These are phyloP conservation scores for Sitophilus oryzae DNA, from an alignment of 1,140 invertebrate genomes.

Conservation along the genomic window DNA sequence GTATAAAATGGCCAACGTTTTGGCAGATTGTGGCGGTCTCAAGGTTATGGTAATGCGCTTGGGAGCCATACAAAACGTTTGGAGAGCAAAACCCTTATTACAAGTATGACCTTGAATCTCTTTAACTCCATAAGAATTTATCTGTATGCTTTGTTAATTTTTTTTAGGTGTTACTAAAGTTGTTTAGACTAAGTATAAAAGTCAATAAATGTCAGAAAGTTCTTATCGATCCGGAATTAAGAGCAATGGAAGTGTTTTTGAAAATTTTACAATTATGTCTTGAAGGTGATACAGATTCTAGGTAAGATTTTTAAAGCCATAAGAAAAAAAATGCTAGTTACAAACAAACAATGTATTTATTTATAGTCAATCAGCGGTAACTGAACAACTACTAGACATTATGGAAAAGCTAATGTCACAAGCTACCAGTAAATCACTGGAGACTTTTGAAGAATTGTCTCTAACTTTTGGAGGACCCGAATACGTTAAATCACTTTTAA, in stretches of 20 bases:
- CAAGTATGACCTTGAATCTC: slow-evolving; percentile 41
- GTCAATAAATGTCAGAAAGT: slow-evolving; percentile 65
- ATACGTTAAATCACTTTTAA: slow-evolving; percentile 74
- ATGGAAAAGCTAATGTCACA: slow-evolving; percentile 90
- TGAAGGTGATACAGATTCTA: slow-evolving; percentile 54
- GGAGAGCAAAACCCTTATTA: slow-evolving; percentile 69
- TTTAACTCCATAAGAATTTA: not conserved
- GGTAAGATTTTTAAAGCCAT: slow-evolving; percentile 2
- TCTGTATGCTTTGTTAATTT: not conserved
- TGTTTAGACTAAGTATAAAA: slow-evolving; percentile 79
- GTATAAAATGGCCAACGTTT: slow-evolving; percentile 68
- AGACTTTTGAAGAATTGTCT: slow-evolving; percentile 73
- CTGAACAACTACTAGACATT: slow-evolving; percentile 80
- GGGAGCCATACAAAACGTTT: slow-evolving; percentile 60
- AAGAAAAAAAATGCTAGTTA: not conserved
- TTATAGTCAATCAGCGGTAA: slow-evolving; percentile 60
- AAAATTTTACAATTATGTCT: slow-evolving; percentile 63
- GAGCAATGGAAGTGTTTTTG: slow-evolving; percentile 62
- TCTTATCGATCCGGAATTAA: slow-evolving; percentile 60
- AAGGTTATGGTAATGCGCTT: slow-evolving; percentile 66
- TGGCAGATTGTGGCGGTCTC: slow-evolving; percentile 81
- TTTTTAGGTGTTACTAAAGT: slow-evolving; percentile 65
- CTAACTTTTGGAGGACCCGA: slow-evolving; percentile 78
- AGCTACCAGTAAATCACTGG: slow-evolving; percentile 73
- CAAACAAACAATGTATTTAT: not conserved